These are phyloP conservation scores for Trichogramma evanescens DNA, from an alignment of 2,888 invertebrate species.

Conservation along the genomic window DNA sequence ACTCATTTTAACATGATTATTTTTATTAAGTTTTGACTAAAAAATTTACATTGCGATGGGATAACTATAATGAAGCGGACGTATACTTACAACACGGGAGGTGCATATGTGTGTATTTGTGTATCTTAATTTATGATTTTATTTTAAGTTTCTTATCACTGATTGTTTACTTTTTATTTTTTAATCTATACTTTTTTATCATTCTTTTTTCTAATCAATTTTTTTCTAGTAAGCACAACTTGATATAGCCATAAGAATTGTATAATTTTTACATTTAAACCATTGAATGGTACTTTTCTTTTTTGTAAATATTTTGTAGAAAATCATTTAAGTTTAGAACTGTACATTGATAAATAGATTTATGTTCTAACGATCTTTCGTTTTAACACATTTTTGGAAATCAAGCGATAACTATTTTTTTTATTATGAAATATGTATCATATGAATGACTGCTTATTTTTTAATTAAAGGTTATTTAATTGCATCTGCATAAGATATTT, in stretches of 20 bases:
- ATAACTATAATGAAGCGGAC: constrained; percentile 24
- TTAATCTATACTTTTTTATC: not conserved
- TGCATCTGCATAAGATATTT: constrained; percentile 21
- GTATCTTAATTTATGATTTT: constrained; percentile 27
- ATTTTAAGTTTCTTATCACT: constrained; percentile 16
- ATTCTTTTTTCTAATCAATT: not conserved
- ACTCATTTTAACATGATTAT: not conserved
- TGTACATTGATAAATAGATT: constrained; percentile 2
- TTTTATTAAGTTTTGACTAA: not conserved
- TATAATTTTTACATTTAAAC: constrained; percentile 8
- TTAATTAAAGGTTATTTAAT: constrained; percentile 17
- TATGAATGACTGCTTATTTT: constrained; percentile 19
- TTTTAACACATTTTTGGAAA: not conserved
- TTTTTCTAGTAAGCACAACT: constrained; percentile 10
- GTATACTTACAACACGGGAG: constrained; percentile 41
- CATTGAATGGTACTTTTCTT: not conserved
- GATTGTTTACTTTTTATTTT: not conserved
- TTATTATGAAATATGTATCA: constrained; percentile 33
- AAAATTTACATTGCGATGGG: not conserved
- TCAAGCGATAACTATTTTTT: constrained; percentile 13
- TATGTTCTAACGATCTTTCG: not conserved
- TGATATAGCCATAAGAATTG: constrained; percentile 45
- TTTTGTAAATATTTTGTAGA: constrained; percentile 15
- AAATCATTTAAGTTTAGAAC: too few relatives aligned
- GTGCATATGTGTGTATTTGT: constrained; percentile 28